Evolutionary conservation across 2,113 vertebrate genomes (phyloP), one percentile per base, ranked within the genome.

Genomic region (Puffinus mauretanicus): DNA sequence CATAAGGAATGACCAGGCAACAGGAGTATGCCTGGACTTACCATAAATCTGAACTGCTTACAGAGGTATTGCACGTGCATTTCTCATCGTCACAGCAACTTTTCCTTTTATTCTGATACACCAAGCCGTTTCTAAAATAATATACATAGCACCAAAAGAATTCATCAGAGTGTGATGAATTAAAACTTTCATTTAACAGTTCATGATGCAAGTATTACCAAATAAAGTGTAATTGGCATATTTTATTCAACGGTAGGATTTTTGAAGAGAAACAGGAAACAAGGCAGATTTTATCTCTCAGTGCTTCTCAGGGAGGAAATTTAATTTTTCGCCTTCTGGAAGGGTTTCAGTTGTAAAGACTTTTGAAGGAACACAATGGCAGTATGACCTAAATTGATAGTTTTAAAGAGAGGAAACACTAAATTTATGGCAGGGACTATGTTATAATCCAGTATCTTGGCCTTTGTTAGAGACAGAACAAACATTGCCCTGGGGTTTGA

Each of bases 221-320:
- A 4, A 46, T 49, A 5, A 66, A 66, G 12, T 25, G 34, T 10
- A 92, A 55, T 0, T 88, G 29, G 20, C 4, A 7, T 36, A 42
- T 67, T 91, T 79, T 52, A 67, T 21, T 29, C 52, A 66, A 9
- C 2, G 2, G 9, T 12, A 66, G 30, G 17, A 55, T 14, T 90
- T 92, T 3, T 57, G 24, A 36, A 88, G 38, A 73, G 38, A 86
- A 95, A 49, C 36, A 82, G 70, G 65, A 95, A 95, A 26, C n/a
- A 72, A 64, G 21, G 21, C 67, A 84, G 52, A 95, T 91, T 75
- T 77, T 71, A 5, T 83, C n/a, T 83, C 55, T 55, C 40, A 20
- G 57, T 36, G 20, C 14, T 88, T 76, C 57, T 91, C 86, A 91
- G 44, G 81, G 60, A 96, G 77, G 86, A 92, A 96, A 95, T 91